These are phyloP conservation scores for Popillia japonica DNA, from an alignment of 1,140 invertebrate species.

Conservation along the genomic window DNA sequence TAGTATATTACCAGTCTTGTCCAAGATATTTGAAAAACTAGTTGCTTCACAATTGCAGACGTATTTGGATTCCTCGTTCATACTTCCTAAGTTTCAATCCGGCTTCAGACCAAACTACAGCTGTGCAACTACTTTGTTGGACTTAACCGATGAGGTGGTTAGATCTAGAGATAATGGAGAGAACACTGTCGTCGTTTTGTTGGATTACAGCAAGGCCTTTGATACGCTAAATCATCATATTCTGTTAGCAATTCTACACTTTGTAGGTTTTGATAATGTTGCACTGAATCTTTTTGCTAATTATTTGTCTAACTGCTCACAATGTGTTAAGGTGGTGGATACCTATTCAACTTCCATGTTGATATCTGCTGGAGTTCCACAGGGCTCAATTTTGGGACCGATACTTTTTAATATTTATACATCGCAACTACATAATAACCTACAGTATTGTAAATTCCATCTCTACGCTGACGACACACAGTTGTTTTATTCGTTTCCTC, in stretches of 20 bases:
- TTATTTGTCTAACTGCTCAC: background rate
- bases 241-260: background rate
- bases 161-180: background rate
- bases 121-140: background rate
- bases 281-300: background rate
- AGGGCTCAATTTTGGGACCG: background rate
- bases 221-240: background rate
- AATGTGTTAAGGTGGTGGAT: no score
- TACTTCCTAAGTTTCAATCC: background rate
- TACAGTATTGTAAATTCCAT: background rate
- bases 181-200: background rate
- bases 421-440: background rate
- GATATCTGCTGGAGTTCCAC: background rate
- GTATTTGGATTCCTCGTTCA: background rate
- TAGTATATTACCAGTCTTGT: background rate
- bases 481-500: no score
- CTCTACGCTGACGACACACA: background rate
- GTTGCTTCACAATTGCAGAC: background rate
- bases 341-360: background rate
- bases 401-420: background rate
- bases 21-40: background rate
- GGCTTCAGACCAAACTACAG: background rate
- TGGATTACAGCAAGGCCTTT: background rate
- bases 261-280: background rate
- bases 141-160: background rate